Evolutionary conservation across 2,888 invertebrate species (phyloP), one percentile per base, ranked within the genome.

Genomic region (Serripes groenlandicus): DNA sequence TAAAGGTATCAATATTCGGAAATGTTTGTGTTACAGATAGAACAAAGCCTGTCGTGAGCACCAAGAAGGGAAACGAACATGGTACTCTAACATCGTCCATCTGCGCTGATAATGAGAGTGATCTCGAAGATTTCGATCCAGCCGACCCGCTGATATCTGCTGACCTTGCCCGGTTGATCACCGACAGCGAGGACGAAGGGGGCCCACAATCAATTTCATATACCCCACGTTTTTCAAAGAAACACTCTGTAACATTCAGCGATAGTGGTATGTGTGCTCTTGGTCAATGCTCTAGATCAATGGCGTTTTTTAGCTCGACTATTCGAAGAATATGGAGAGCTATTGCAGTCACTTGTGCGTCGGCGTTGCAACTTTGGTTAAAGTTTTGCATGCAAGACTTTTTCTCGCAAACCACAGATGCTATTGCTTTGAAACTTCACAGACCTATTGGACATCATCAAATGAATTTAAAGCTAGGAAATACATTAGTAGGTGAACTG

Each of bases 151-250:
- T 86, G 28, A 86, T 92, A 32, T 89, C 91, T 0, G 93, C 92
- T n/a, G 92, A 91, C 28, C 85, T 93, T n/a, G 91, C 93, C n/a
- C 88, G 91, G 32, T 91, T 92, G 18, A 91, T 92, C 69, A 93
- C 93, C 21, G 93, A 93, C 79, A 92, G 92, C 66, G 94, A 94
- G 64, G 94, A 93, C 56, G 93, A 93, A 62, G 88, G 90, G 15
- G 88, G 89, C 0, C 87, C 90, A 1, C 83, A 81, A 0, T 74
- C 85, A 21, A 49, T 88, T 15, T 88, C 90, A 11, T 70, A 90
- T 21, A 85, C 90, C 7, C 90, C 91, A 1, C 68, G 86, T 37
- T 76, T 92, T 37, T 92, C 92, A 5, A 92, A 91, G 68, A 90
- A 91, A 79, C 91, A 90, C 1, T 92, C 92, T 15, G 72, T 91